phyloP scores from a whole-genome alignment of 1,140 invertebrate species.

The Oedothorax gibbosus region DNA sequence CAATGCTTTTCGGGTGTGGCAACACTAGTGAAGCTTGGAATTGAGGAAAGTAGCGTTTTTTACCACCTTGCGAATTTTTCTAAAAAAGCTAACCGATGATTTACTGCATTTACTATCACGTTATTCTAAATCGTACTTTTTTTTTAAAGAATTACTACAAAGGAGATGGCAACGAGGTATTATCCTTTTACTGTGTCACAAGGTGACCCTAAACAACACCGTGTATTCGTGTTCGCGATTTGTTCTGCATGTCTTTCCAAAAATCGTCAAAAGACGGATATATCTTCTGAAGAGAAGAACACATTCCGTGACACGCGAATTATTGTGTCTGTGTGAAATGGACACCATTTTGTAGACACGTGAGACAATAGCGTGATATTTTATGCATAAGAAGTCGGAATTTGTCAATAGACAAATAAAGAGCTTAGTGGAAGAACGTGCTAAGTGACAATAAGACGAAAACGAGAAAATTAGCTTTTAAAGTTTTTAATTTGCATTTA shows the following conservation, averaged over 20 bases:
- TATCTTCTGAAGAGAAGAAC: neutral
- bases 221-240: slow-evolving; percentile 14
- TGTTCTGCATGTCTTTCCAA: slow-evolving; percentile 24
- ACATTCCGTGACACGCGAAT: slow-evolving; percentile 29
- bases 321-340: neutral
- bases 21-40: slow-evolving; percentile 22
- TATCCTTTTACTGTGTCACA: slow-evolving; percentile 40
- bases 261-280: slow-evolving; percentile 20
- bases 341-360: slow-evolving; percentile 18
- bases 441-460: too few species aligned
- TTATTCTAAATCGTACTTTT: slow-evolving; percentile 20
- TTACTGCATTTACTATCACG: slow-evolving; percentile 29
- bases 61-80: neutral
- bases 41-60: slow-evolving; percentile 10
- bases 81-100: slow-evolving; percentile 3
- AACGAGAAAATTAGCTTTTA: too few species aligned
- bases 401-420: too few species aligned
- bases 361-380: neutral
- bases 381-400: too few species aligned
- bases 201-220: slow-evolving; percentile 13
- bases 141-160: neutral
- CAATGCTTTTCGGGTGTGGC: slow-evolving; percentile 31
- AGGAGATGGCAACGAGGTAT: slow-evolving; percentile 24
- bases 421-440: too few species aligned
- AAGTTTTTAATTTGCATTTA: too few species aligned